Evolutionary conservation across 1,140 invertebrate genomes (phyloP), one percentile per base, ranked within the genome.

Genomic region (Platyura marginata): DNA sequence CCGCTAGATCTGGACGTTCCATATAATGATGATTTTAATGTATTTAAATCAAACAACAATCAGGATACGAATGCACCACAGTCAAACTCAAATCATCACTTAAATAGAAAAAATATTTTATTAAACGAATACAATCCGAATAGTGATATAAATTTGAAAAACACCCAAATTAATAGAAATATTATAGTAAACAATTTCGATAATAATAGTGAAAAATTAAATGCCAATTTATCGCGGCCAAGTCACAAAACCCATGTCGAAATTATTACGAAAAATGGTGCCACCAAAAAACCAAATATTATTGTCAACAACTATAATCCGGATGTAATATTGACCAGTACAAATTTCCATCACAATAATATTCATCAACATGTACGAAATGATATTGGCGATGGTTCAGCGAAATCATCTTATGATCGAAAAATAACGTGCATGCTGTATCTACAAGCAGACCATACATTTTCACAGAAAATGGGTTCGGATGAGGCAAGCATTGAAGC

Each of bases 401-500:
- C 52, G 0, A 50, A 77, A 67, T 56, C 57, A 21, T 44, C 56
- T 15, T 61, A 61, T 42, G 58, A 61, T 51, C 63, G 67, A 21
- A 83, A 82, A 57, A 83, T 78, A 2, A 83, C 80, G 0, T 92
- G 87, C 56, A 87, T 92, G 77, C 64, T 95, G 13, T 95, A 94
- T 62, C 67, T 94, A 47, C 89, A 94, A 66, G 90, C 90, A 2
- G 90, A 94, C 67, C 89, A 94, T 68, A 77, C 91, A 56, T 93
- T 93, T 65, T 93, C 80, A 60, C 74, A 90, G 53, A 81, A 86
- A 65, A 89, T 91, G 59, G 84, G 85, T 22, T 85, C 83, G 11
- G 86, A 93, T 55, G 89, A 95, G 59, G 85, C 88, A 1, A 90
- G 88, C 55, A 93, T 95, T 50, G 88, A 94, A 61, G 84, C 91